Percentiles rank a stretch among this genome's conserved stretches.
Conservation (phyloP, 2,113 vertebrate species). For the Greenwoodochromis staneri region DNA sequence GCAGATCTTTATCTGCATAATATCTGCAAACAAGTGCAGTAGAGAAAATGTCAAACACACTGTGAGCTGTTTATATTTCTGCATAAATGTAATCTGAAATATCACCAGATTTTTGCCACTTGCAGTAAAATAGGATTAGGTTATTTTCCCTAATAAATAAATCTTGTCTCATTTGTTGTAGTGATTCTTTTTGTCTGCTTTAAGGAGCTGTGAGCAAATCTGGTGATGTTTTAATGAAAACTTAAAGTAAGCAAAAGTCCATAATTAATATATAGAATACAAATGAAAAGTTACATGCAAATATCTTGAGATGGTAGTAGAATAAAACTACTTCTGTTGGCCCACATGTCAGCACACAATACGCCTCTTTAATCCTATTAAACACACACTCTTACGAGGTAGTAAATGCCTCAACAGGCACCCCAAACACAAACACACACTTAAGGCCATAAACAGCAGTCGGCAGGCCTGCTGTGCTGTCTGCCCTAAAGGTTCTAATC, state of each 20-base stretch:
- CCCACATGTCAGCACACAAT: background rate
- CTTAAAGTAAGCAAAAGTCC: background rate
- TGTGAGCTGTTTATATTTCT: background rate
- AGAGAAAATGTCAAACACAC: background rate
- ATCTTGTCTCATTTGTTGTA: background rate
- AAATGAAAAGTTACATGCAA: background rate
- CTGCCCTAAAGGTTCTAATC: slow-evolving; percentile 43
- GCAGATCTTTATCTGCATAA: background rate
- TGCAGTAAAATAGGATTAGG: background rate
- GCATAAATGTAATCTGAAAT: background rate
- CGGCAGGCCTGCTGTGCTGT: slow-evolving; percentile 32
- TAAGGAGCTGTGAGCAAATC: background rate
- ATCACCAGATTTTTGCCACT: background rate
- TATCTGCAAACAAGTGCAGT: background rate
- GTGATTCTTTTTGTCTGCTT: background rate
- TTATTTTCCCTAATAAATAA: background rate
- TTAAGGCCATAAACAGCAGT: slow-evolving; percentile 23
- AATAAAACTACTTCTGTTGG: background rate
- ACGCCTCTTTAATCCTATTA: background rate
- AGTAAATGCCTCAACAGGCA: slow-evolving; percentile 15
- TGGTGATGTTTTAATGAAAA: background rate
- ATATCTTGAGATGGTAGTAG: background rate
- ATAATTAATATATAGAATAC: background rate
- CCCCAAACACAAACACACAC: slow-evolving; percentile 14
- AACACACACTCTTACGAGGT: slow-evolving; percentile 21